phyloP scores from a whole-genome alignment of 2,797 vertebrate genomes.

The Gallirallus australis region DNA sequence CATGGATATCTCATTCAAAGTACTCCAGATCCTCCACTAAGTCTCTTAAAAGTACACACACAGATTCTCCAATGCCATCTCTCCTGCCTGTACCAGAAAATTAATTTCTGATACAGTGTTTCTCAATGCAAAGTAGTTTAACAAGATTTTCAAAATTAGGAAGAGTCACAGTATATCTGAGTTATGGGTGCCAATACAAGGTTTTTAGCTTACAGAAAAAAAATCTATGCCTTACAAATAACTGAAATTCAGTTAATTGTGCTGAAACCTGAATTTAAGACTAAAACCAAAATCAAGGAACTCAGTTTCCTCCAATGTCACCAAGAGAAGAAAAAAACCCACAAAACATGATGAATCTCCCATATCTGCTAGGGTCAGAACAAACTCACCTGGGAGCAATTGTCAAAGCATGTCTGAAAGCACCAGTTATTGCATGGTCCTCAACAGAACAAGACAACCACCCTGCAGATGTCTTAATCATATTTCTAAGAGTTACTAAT shows the following conservation, averaged over 20 bases:
- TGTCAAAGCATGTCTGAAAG: not conserved
- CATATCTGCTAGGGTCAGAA: not conserved
- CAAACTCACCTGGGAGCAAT: not conserved
- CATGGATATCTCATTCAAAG: not conserved
- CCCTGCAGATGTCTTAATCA: not conserved
- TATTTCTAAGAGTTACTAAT: not conserved
- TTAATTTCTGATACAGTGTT: not conserved
- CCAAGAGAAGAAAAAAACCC: not conserved
- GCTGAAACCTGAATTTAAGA: not conserved
- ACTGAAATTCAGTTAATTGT: not conserved
- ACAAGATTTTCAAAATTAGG: not conserved
- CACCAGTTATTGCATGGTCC: not conserved
- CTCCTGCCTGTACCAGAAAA: not conserved
- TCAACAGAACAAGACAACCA: not conserved
- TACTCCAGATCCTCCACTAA: not conserved
- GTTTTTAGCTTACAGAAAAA: not conserved
- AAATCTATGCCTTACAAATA: not conserved
- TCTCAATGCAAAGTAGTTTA: not conserved
- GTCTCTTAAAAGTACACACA: not conserved
- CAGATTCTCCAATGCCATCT: not conserved
- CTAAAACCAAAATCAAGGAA: not conserved
- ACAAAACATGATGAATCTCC: not conserved
- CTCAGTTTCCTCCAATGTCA: not conserved
- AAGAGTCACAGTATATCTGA: not conserved
- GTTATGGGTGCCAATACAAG: not conserved